A percentile compares a stretch with the other conserved stretches of the same genome.
Conservation (phyloP, 2,888 invertebrate species). For the Pristionchus fissidentatus region DNA sequence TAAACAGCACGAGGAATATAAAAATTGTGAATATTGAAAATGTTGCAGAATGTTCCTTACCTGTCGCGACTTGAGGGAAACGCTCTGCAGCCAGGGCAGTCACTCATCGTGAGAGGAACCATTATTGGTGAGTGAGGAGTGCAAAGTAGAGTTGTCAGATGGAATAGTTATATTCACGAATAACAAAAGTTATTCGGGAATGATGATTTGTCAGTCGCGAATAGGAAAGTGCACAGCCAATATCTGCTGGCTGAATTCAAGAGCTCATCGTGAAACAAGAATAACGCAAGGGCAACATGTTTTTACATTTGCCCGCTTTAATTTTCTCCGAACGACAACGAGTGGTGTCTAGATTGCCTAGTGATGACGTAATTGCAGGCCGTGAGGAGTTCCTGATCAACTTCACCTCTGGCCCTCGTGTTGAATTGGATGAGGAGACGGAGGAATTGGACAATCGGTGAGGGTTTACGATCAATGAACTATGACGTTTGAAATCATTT, state of each 20-base stretch:
- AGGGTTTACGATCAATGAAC: too few species aligned
- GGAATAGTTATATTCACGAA: too few species aligned
- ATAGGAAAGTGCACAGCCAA: too few species aligned
- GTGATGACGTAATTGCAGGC: constrained; percentile 53
- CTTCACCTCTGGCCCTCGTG: constrained; percentile 69
- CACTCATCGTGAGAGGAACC: constrained; percentile 73
- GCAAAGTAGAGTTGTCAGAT: neutral
- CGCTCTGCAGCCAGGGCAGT: constrained; percentile 73
- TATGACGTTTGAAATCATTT: too few species aligned
- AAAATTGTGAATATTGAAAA: too few species aligned
- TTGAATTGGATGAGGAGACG: constrained; percentile 71
- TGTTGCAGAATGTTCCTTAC: constrained; percentile 73
- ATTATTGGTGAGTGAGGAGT: constrained; percentile 60
- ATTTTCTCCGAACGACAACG: neutral
- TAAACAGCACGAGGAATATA: too few species aligned
- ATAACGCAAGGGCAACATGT: too few species aligned
- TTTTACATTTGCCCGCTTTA: too few species aligned
- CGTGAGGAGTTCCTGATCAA: constrained; percentile 71
- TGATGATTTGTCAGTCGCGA: too few species aligned
- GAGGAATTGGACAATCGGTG: constrained; percentile 67
- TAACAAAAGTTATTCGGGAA: too few species aligned
- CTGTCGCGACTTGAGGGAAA: constrained; percentile 73
- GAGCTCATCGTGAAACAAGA: too few species aligned
- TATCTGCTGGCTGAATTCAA: too few species aligned
- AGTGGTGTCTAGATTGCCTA: neutral